These are phyloP conservation scores for Adelognathus sp. DNA, from an alignment of 2,888 invertebrate genomes.

Conservation along the genomic window DNA sequence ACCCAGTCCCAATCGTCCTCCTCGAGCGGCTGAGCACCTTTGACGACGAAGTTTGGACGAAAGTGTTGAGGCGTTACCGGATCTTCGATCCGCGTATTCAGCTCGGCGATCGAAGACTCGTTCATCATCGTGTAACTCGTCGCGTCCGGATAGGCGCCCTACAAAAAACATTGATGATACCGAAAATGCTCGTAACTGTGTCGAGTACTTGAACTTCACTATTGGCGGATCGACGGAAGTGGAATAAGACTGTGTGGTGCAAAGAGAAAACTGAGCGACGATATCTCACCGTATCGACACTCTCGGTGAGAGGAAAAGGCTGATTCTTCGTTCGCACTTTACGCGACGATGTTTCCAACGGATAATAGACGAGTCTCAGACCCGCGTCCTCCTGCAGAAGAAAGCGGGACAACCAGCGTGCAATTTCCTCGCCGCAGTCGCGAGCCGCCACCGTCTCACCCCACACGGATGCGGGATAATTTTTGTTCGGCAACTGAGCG, in stretches of 20 bases:
- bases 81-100: slow-evolving; percentile 84
- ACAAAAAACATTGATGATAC: slow-evolving; percentile 31
- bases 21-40: slow-evolving; percentile 83
- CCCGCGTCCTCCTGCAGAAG: slow-evolving; percentile 82
- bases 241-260: background rate
- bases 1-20: slow-evolving; percentile 89
- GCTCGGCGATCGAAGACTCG: slow-evolving; percentile 85
- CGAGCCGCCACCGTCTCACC: slow-evolving; percentile 83
- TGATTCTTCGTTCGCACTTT: slow-evolving; percentile 72
- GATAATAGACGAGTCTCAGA: slow-evolving; percentile 85
- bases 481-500: slow-evolving; percentile 73
- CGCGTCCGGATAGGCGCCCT: slow-evolving; percentile 87
- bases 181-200: background rate
- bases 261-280: too few species aligned
- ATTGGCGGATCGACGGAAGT: background rate
- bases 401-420: slow-evolving; percentile 88
- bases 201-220: background rate
- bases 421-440: slow-evolving; percentile 88
- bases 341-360: slow-evolving; percentile 80
- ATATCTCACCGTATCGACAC: slow-evolving; percentile 72
- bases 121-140: slow-evolving; percentile 87
- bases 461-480: slow-evolving; percentile 83
- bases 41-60: slow-evolving; percentile 87
- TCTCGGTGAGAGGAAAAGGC: slow-evolving; percentile 70
- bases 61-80: slow-evolving; percentile 84